These are phyloP conservation scores for Loripinus fragilis DNA, from an alignment of 2,888 invertebrate species.

Conservation along the genomic window DNA sequence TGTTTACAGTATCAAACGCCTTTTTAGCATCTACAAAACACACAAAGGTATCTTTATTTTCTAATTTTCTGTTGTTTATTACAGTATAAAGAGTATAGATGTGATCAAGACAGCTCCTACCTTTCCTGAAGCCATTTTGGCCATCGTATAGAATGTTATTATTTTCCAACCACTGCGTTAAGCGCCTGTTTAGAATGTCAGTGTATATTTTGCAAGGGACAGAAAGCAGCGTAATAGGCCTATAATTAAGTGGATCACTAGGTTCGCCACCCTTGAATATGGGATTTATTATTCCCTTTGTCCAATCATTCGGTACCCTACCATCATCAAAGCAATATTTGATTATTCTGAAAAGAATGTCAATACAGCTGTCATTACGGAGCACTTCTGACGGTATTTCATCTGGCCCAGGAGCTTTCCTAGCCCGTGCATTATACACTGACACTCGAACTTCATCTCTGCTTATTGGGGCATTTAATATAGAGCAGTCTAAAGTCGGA, in stretches of 20 bases:
- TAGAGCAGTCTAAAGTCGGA: background rate
- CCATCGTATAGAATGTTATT: constrained; percentile 34
- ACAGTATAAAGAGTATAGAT: too few relatives aligned
- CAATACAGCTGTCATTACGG: constrained; percentile 12
- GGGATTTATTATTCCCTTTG: constrained; percentile 7
- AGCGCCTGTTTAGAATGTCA: constrained; percentile 25
- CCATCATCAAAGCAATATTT: constrained; percentile 19
- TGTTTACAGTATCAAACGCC: too few relatives aligned
- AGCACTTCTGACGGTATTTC: constrained; percentile 15
- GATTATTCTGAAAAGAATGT: constrained; percentile 16
- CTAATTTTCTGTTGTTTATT: constrained; percentile 17
- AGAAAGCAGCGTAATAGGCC: constrained; percentile 24
- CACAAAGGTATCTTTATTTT: constrained; percentile 21
- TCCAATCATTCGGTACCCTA: constrained; percentile 12
- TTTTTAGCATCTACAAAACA: too few relatives aligned
- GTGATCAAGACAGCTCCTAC: too few relatives aligned
- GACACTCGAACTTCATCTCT: constrained; percentile 11
- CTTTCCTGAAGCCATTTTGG: too few relatives aligned
- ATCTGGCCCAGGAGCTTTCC: constrained; percentile 23
- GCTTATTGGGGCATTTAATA: constrained; percentile 28
- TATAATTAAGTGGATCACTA: constrained; percentile 27
- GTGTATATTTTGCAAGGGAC: constrained; percentile 25
- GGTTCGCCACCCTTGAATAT: constrained; percentile 21
- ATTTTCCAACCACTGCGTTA: constrained; percentile 23
- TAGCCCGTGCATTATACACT: background rate